Evolutionary conservation across 2,888 invertebrate genomes (phyloP).

Genomic region (Cyaniris semiargus): DNA sequence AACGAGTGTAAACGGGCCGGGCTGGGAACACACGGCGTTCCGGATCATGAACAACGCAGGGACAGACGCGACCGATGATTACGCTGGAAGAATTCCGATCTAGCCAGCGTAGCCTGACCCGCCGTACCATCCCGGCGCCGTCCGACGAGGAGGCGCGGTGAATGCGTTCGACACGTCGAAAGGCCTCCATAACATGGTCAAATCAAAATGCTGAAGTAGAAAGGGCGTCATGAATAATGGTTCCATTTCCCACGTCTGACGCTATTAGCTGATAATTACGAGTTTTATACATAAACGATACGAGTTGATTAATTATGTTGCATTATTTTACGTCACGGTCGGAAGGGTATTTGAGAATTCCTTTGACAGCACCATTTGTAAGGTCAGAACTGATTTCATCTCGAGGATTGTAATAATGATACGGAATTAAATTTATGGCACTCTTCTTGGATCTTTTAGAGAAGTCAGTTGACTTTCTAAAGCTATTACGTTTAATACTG

Average conservation of each 20-base stretch:
- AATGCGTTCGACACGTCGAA: constrained; percentile 12
- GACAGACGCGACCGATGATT: constrained; percentile 31
- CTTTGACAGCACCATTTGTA: constrained; percentile 27
- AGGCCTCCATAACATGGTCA: not conserved
- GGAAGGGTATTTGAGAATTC: constrained; percentile 1
- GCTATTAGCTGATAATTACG: constrained; percentile 35
- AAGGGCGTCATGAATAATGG: constrained; percentile 34
- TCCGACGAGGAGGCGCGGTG: not conserved
- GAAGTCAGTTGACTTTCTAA: constrained; percentile 16
- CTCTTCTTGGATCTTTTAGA: not conserved
- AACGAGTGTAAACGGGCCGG: constrained; percentile 41
- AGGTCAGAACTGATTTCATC: constrained; percentile 12
- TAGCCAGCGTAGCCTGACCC: constrained; percentile 55
- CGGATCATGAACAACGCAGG: constrained; percentile 69
- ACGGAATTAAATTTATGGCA: not conserved
- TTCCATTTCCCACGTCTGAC: constrained; percentile 36
- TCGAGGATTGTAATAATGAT: constrained; percentile 4
- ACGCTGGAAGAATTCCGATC: constrained; percentile 36
- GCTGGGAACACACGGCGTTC: constrained; percentile 71
- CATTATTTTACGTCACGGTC: constrained; percentile 32
- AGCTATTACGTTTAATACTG: not conserved
- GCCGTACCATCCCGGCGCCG: constrained; percentile 36
- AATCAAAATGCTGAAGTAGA: constrained; percentile 33
- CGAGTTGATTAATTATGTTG: constrained; percentile 32
- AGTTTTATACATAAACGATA: constrained; percentile 35